A percentile compares a stretch with the other conserved stretches of the same genome.
phyloP scores from a whole-genome alignment of 2,113 vertebrate genomes.

The Probosciger aterrimus region DNA sequence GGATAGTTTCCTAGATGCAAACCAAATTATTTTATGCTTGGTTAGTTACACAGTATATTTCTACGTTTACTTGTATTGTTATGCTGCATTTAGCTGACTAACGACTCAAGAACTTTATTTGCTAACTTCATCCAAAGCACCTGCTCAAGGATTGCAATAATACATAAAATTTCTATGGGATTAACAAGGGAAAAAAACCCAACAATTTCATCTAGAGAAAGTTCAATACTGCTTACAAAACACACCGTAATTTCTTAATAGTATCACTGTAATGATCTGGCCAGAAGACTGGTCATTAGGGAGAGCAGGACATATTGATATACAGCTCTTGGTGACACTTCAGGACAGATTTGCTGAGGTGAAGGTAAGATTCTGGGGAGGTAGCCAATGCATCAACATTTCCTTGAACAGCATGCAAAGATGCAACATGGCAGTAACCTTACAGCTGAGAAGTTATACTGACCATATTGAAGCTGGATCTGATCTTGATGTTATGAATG shows the following conservation, averaged over 20 bases:
- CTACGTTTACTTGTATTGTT: constrained; percentile 61
- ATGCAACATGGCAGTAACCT: neutral
- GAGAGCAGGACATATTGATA: neutral
- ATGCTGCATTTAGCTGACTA: constrained; percentile 63
- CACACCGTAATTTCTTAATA: neutral
- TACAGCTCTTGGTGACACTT: neutral
- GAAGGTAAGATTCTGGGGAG: constrained; percentile 10
- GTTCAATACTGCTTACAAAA: neutral
- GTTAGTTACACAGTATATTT: constrained; percentile 65
- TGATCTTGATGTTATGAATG: neutral
- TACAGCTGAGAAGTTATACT: neutral
- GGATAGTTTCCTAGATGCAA: constrained; percentile 47
- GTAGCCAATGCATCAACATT: neutral
- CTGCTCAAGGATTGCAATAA: constrained; percentile 22
- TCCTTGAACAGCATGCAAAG: neutral
- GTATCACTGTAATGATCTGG: neutral
- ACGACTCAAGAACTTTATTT: constrained; percentile 64
- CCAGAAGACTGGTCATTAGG: neutral
- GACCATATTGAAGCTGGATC: neutral
- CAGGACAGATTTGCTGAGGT: constrained; percentile 17
- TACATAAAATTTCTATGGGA: constrained; percentile 25
- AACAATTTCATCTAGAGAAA: neutral
- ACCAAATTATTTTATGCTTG: constrained; percentile 73
- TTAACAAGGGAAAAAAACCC: neutral
- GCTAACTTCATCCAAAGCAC: constrained; percentile 47